Base-by-base conservation (phyloP, 2,113 vertebrate genomes). In the Vimba vimba region DNA sequence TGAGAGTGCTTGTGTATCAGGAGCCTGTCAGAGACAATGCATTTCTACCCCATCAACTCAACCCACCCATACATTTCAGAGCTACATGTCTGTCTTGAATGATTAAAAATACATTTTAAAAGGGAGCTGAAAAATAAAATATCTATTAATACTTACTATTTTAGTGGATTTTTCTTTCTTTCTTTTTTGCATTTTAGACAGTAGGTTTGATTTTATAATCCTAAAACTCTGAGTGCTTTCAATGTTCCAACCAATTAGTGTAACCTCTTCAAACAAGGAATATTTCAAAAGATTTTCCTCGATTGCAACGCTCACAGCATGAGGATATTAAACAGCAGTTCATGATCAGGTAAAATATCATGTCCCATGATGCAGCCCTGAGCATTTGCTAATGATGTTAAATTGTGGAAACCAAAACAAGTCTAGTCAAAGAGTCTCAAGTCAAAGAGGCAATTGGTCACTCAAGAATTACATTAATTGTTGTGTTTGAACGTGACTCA, bases 1-100 rank as follows among this genome's bases (percentile, higher is more conserved):
- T 89, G n/a, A 62, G 90, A 92, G 88, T 88, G 89, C 64, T 91
- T 84, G 87, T 85, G 57, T 86, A 88, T 90, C 86, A 90, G 92
- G 86, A 89, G 84, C 59, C 88, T 91, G 90, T 92, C 92, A 91
- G 87, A 84, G 21, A 71, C 69, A 87, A 59, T 92, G 85, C 71
- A 86, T 88, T 87, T 90, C 89, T 85, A 87, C 74, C 69, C 85
- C 83, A 92, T 91, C 90, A 89, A 87, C 86, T 43, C 39, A 43
- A 43, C 43, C 43, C 43, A 43, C 43, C 30, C 6, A 66, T 17
- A 17, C 13, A 66, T 27, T 64, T 64, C 3, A 17, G 27, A 33
- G 64, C 1, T 68, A 27, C 25, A 64, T 64, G 60, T 60, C n/a
- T 60, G 8, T 25, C 59, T 60, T 11, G n/a, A 60, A n/a, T 3